These are phyloP conservation scores for Drosophila buzzatii DNA, from an alignment of 2,888 invertebrate genomes.

Conservation along the genomic window DNA sequence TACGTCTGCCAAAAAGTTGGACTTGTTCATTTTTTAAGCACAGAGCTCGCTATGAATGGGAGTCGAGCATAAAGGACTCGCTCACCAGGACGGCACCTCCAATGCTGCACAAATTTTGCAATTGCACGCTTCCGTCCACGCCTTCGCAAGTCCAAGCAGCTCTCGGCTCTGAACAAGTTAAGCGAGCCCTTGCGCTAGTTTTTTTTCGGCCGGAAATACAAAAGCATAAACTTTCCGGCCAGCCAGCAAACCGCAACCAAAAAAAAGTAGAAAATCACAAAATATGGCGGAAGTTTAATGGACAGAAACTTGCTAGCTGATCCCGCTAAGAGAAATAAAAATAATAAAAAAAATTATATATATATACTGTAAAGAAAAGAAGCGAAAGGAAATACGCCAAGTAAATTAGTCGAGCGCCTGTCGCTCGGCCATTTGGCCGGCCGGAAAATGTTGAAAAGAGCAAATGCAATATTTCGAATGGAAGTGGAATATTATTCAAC, in stretches of 20 bases:
- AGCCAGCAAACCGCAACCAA: slow-evolving; percentile 44
- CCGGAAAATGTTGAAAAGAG: slow-evolving; percentile 10
- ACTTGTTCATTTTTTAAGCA: slow-evolving; percentile 54
- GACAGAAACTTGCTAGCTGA: slow-evolving; percentile 74
- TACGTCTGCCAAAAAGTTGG: slow-evolving; percentile 48
- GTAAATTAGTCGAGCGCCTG: slow-evolving; percentile 66
- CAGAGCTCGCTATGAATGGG: slow-evolving; percentile 37
- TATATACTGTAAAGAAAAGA: not conserved
- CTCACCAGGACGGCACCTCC: slow-evolving; percentile 30
- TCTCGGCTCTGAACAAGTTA: slow-evolving; percentile 9
- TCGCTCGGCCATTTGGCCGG: slow-evolving; percentile 20
- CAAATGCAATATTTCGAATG: slow-evolving; percentile 29
- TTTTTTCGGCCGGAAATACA: slow-evolving; percentile 70
- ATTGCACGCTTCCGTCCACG: slow-evolving; percentile 75
- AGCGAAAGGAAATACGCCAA: slow-evolving; percentile 58
- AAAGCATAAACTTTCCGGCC: slow-evolving; percentile 81
- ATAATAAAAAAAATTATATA: not conserved
- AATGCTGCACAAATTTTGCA: slow-evolving; percentile 68
- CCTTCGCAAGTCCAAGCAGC: not conserved
- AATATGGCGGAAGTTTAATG: slow-evolving; percentile 79
- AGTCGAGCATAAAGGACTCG: slow-evolving; percentile 41
- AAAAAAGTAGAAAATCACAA: slow-evolving; percentile 67
- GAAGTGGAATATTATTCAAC: slow-evolving; percentile 40
- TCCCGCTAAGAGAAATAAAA: slow-evolving; percentile 30
- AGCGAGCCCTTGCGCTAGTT: slow-evolving; percentile 46